These are phyloP conservation scores for Alethe diademata DNA, from an alignment of 2,113 vertebrate genomes.

Conservation along the genomic window DNA sequence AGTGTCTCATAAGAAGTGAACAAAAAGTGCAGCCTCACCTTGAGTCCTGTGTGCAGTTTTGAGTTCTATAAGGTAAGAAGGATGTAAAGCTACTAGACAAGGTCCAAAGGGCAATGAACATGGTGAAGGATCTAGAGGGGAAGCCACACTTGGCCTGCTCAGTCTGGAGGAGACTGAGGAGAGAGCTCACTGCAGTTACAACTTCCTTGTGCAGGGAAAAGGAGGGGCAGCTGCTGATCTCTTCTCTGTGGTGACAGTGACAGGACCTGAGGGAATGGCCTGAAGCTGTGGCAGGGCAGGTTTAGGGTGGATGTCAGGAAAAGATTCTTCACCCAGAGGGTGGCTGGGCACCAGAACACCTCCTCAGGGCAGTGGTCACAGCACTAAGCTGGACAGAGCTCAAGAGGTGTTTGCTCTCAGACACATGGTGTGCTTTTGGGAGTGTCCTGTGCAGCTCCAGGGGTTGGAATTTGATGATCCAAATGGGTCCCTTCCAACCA, in stretches of 20 bases:
- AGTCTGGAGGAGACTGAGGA: not conserved
- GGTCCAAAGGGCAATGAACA: not conserved
- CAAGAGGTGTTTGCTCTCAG: not conserved
- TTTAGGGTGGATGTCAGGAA: not conserved
- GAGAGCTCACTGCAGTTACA: not conserved
- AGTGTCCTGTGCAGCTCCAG: not conserved
- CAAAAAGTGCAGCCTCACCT: not conserved
- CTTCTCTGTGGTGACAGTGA: no score
- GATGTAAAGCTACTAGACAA: not conserved
- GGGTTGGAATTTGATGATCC: not conserved
- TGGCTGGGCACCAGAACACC: fast-evolving
- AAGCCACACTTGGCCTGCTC: not conserved
- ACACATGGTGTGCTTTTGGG: not conserved
- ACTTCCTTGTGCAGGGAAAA: fast-evolving
- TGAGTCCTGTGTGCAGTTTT: fast-evolving
- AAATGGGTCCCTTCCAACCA: not conserved
- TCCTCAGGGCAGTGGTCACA: not conserved
- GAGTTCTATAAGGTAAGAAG: not conserved
- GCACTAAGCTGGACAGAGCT: not conserved
- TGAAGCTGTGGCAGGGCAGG: not conserved
- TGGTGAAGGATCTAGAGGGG: not conserved
- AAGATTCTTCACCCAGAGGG: not conserved
- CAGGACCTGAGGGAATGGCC: not conserved
- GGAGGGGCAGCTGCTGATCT: not conserved
- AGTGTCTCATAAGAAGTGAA: not conserved